phyloP scores from a whole-genome alignment of 2,113 vertebrate species.

The Sinocyclocheilus grahami region DNA sequence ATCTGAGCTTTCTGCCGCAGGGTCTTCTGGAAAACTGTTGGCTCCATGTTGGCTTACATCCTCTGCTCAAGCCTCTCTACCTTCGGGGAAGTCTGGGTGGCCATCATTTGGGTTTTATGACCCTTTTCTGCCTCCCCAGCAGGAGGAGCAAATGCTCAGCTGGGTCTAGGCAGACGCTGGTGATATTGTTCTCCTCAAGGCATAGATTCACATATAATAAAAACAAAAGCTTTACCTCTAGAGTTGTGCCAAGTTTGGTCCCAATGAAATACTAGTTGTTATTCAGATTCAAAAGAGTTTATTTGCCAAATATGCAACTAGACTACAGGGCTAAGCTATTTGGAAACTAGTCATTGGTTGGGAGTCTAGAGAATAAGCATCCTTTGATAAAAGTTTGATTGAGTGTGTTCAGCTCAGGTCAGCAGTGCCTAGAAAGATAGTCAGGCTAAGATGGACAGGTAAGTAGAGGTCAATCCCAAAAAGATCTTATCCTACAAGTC shows the following conservation, averaged over 20 bases:
- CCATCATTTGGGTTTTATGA: conserved; percentile 10
- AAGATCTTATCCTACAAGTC: not conserved
- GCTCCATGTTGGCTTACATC: not conserved
- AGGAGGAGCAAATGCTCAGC: conserved; percentile 27
- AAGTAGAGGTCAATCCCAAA: not conserved
- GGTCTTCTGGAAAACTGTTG: conserved; percentile 21
- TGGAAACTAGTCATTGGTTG: too few species aligned
- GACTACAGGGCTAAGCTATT: not conserved
- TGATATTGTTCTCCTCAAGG: not conserved
- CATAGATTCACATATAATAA: conserved; percentile 7
- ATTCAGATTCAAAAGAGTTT: not conserved
- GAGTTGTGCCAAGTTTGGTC: not conserved
- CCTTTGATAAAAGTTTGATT: not conserved
- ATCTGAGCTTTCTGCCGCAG: not conserved
- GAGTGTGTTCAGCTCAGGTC: not conserved
- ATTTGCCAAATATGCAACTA: not conserved
- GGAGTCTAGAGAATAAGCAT: too few species aligned
- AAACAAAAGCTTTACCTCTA: conserved; percentile 13
- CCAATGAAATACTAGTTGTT: not conserved
- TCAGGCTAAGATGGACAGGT: not conserved
- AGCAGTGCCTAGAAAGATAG: too few species aligned
- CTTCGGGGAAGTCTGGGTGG: conserved; percentile 17
- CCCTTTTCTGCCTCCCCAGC: conserved; percentile 20
- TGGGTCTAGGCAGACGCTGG: conserved; percentile 12
- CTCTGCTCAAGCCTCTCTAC: not conserved